Evolutionary conservation across 2,888 invertebrate species (phyloP).

Genomic region (Drosophila pseudotakahashii): DNA sequence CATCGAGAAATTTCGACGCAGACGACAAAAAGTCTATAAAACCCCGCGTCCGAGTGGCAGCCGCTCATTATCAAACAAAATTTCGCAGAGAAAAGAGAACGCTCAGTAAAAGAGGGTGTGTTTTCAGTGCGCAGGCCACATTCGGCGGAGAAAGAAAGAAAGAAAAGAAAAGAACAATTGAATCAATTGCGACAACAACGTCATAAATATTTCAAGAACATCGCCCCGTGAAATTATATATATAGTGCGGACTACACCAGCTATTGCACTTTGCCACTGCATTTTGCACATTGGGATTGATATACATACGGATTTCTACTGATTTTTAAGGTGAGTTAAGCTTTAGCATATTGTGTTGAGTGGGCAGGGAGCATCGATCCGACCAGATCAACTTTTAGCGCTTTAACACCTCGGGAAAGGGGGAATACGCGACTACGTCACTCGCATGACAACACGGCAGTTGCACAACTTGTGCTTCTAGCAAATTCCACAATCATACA

Average conservation of each 20-base stretch:
- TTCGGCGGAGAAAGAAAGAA: not conserved
- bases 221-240: slow-evolving; percentile 7
- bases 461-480: slow-evolving; percentile 74
- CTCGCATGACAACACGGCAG: slow-evolving; percentile 65
- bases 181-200: slow-evolving; percentile 11
- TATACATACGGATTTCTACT: not conserved
- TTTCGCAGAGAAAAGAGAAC: slow-evolving; percentile 2
- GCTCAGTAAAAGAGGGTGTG: slow-evolving; percentile 9
- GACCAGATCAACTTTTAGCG: too few species aligned
- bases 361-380: slow-evolving; percentile 7
- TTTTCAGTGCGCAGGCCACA: slow-evolving; percentile 11
- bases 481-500: slow-evolving; percentile 59
- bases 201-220: slow-evolving; percentile 14
- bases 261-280: slow-evolving; percentile 5
- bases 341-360: not conserved
- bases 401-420: too few species aligned
- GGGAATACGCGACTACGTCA: slow-evolving; percentile 44
- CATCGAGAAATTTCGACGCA: slow-evolving; percentile 69
- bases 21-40: slow-evolving; percentile 60
- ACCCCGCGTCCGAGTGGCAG: slow-evolving; percentile 27
- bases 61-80: slow-evolving; percentile 25
- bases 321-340: not conserved
- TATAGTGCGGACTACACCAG: not conserved
- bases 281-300: slow-evolving; percentile 1
- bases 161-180: slow-evolving; percentile 17